Evolutionary conservation across 2,113 vertebrate genomes (phyloP), one percentile per base, ranked within the genome.

Genomic region (Dicaeum eximium): DNA sequence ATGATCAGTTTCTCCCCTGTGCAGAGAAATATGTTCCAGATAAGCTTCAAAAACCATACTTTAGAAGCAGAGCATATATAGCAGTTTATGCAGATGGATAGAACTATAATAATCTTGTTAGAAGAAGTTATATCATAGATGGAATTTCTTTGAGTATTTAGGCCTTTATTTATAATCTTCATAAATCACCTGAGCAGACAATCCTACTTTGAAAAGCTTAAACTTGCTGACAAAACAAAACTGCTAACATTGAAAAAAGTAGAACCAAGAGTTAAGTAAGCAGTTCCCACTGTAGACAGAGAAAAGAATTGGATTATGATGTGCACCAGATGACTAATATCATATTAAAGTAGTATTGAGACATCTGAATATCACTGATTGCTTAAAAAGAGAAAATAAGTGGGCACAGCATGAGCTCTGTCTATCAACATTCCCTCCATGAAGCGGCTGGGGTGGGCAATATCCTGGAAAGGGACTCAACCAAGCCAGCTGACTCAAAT

Each of bases 101-200:
- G 92, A 96, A 70, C 51, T 40, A 65, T 88, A 90, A 69, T 86
- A 94, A 95, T 93, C 86, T 92, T 92, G 45, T 92, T 90, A 80
- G 15, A 14, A 87, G 22, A 27, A 86, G 31, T 62, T 89, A 35
- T 53, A 71, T 42, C 64, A 72, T 21, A 92, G 53, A 72, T 57
- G 10, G 61, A 56, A 61, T 82, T 88, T 95, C 48, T 88, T 71
- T 69, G n/a, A 42, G 18, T 79, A 91, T 87, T 94, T 88, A 85
- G 31, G 7, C 2, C 22, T 78, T 73, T 66, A 84, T 93, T 91
- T 85, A 67, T 87, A 93, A 91, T 81, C 65, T 84, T 89, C 64
- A 92, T 74, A 92, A 64, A 81, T 91, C 56, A 95, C 61, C 48
- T 57, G 22, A 74, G 48, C 44, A 87, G 48, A 74, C 8, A 74